Evolutionary conservation across 2,888 invertebrate species (phyloP).

Genomic region (Hoplodrina ambigua): DNA sequence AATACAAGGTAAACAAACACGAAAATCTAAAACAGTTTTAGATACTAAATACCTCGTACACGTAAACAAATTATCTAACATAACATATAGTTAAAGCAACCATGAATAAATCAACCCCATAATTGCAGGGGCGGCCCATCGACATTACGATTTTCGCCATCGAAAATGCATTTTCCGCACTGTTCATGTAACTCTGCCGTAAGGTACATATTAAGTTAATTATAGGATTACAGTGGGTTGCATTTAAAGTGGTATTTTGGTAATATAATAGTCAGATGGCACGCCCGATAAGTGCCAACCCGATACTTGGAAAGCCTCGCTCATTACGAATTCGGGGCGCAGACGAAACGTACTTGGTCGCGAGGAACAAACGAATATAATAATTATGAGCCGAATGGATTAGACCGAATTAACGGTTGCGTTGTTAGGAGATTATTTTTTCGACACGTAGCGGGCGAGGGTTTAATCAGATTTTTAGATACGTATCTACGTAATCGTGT

Average conservation of each 20-base stretch:
- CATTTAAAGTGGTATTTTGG: conserved; percentile 89
- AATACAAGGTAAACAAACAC: conserved; percentile 15
- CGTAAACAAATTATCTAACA: conserved; percentile 68
- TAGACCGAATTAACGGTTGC: conserved; percentile 82
- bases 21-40: conserved; percentile 14
- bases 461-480: conserved; percentile 67
- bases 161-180: conserved; percentile 87
- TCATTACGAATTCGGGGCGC: conserved; percentile 89
- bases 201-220: conserved; percentile 88
- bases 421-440: conserved; percentile 73
- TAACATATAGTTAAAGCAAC: conserved; percentile 70
- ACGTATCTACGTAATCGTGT: conserved; percentile 56
- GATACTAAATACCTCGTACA: conserved; percentile 25
- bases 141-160: conserved; percentile 83
- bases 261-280: conserved; percentile 90
- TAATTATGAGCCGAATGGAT: conserved; percentile 87
- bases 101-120: conserved; percentile 76
- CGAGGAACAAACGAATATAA: conserved; percentile 88
- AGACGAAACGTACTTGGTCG: conserved; percentile 79
- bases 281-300: conserved; percentile 87
- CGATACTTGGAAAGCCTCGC: conserved; percentile 87
- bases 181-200: conserved; percentile 80
- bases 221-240: conserved; percentile 87
- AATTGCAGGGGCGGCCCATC: conserved; percentile 82
- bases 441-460: conserved; percentile 68